Evolutionary conservation across 2,113 vertebrate species (phyloP).

Genomic region (Malurus melanocephalus): DNA sequence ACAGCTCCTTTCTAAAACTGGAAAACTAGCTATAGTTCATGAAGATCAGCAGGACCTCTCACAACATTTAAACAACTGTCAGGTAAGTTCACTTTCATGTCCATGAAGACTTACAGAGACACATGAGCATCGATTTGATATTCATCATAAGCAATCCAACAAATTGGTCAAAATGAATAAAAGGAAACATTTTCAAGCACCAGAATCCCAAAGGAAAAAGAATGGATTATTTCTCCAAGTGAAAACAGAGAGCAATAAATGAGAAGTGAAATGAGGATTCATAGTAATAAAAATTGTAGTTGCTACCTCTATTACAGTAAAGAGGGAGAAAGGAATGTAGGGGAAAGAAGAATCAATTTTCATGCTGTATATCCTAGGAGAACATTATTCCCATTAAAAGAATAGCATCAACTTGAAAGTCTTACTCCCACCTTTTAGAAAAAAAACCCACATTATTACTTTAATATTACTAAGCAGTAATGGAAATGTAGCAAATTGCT

Average conservation of each 20-base stretch:
- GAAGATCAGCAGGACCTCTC: neutral
- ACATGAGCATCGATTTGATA: neutral
- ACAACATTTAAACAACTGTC: neutral
- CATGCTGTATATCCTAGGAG: constrained; percentile 9
- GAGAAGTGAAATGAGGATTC: constrained; percentile 3
- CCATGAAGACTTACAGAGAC: neutral
- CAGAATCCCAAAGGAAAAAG: constrained; percentile 7
- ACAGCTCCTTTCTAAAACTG: neutral
- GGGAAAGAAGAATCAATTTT: neutral
- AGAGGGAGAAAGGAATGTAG: neutral
- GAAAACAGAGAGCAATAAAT: neutral
- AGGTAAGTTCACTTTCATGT: neutral
- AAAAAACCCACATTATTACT: neutral
- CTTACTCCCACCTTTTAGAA: neutral
- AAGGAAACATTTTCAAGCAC: constrained; percentile 2
- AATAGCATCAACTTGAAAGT: constrained; percentile 50
- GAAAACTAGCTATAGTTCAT: neutral
- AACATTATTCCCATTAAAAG: constrained; percentile 41
- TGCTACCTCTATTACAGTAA: neutral
- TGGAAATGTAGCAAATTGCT: neutral
- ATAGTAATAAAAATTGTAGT: neutral
- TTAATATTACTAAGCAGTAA: neutral
- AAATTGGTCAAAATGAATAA: neutral
- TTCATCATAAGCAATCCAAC: neutral
- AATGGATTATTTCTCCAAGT: neutral